Conservation (phyloP, 2,797 vertebrate genomes). For the Gymnodraco acuticeps region DNA sequence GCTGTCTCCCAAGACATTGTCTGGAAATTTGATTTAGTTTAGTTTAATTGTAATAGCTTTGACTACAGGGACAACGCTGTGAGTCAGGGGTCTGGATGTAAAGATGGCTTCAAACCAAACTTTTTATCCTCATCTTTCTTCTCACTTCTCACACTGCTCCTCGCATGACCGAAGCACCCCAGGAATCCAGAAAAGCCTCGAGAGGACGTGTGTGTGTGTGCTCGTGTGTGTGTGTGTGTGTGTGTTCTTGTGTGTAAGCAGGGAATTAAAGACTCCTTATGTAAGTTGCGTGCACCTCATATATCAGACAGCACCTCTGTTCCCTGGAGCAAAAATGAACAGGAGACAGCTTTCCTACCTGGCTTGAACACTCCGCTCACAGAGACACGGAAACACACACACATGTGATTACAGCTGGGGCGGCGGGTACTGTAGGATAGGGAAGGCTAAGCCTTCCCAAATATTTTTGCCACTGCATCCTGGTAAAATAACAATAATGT, state of each 20-base stretch:
- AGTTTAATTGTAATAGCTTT: constrained; percentile 41
- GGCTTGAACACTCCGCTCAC: constrained; percentile 6
- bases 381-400: constrained; percentile 8
- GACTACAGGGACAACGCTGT: constrained; percentile 29
- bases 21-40: constrained; percentile 51
- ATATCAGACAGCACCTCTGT: constrained; percentile 74
- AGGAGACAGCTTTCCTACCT: constrained; percentile 61
- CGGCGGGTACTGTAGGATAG: too few species aligned
- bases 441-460: too few species aligned
- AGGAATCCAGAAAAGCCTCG: constrained; percentile 51
- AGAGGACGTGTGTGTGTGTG: constrained; percentile 32
- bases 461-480: too few species aligned
- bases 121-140: constrained; percentile 28
- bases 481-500: too few species aligned
- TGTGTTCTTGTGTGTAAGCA: neutral
- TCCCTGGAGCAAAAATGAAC: constrained; percentile 63
- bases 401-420: neutral
- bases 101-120: constrained; percentile 56
- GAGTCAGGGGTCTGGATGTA: constrained; percentile 62
- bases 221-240: neutral
- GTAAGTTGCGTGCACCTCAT: constrained; percentile 63
- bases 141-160: constrained; percentile 39
- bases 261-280: constrained; percentile 47
- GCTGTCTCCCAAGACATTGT: constrained; percentile 39
- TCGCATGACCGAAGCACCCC: constrained; percentile 64